phyloP scores from a whole-genome alignment of 2,888 invertebrate genomes.

The Drosophila neotestacea region DNA sequence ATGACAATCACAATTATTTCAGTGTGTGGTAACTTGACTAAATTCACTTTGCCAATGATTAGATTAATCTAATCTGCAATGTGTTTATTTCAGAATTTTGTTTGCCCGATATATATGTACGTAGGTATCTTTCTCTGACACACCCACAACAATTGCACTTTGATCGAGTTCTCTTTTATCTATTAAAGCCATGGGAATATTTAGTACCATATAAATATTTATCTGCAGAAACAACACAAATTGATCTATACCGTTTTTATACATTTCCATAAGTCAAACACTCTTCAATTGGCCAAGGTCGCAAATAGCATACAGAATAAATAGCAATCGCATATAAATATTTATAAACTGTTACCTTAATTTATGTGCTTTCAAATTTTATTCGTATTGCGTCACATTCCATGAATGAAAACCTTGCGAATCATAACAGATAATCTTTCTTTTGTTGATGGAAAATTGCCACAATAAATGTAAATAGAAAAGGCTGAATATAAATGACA shows the following conservation, averaged over 20 bases:
- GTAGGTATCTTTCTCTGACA: constrained; percentile 1
- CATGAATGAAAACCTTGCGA: constrained; percentile 23
- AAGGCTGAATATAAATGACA: not conserved
- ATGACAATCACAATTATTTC: not conserved
- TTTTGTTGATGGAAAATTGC: constrained; percentile 32
- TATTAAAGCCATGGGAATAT: constrained; percentile 7
- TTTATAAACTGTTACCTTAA: constrained; percentile 55
- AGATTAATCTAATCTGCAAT: constrained; percentile 17
- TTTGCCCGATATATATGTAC: not conserved
- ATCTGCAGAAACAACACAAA: not conserved
- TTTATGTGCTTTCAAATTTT: constrained; percentile 50
- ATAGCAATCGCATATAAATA: constrained; percentile 51
- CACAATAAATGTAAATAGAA: constrained; percentile 18
- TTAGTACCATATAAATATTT: constrained; percentile 34
- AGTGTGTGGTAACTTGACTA: not conserved
- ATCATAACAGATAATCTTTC: constrained; percentile 27
- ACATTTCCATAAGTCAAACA: constrained; percentile 43
- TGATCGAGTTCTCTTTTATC: constrained; percentile 18
- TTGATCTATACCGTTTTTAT: constrained; percentile 8
- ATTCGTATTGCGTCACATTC: constrained; percentile 46
- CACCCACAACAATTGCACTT: constrained; percentile 33
- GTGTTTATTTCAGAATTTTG: constrained; percentile 12
- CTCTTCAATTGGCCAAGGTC: constrained; percentile 49
- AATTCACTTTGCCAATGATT: not conserved
- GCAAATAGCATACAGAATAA: constrained; percentile 6